Conservation (phyloP, 2,797 vertebrate genomes). For the Chaenodraco wilsoni region DNA sequence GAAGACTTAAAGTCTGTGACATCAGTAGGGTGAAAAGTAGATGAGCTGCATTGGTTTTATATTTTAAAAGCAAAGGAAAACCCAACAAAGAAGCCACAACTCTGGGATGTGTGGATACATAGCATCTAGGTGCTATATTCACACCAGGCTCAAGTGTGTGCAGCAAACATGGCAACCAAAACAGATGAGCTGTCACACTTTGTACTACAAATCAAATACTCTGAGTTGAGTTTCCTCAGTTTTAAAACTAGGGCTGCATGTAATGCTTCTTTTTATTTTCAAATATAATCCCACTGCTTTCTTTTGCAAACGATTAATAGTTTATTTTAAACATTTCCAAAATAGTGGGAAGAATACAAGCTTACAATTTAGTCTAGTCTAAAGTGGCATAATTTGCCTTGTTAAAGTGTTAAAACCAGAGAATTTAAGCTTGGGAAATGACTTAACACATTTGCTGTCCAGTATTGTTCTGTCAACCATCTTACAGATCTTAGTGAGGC, state of each 20-base stretch:
- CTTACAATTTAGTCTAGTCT: background rate
- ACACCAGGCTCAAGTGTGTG: background rate
- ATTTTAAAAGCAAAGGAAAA: background rate
- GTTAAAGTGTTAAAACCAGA: background rate
- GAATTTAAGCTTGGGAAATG: background rate
- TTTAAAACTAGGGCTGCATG: background rate
- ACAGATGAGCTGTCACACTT: background rate
- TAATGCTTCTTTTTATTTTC: background rate
- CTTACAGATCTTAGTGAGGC: background rate
- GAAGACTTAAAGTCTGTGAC: background rate
- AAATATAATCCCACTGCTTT: background rate
- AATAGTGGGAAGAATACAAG: background rate
- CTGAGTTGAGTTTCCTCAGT: background rate
- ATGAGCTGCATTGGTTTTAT: background rate
- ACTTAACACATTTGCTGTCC: background rate
- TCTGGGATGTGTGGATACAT: background rate
- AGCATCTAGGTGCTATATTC: background rate
- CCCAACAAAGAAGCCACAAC: background rate
- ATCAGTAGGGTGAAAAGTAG: background rate
- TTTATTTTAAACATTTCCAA: background rate
- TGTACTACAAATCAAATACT: background rate
- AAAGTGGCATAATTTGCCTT: background rate
- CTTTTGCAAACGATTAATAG: background rate
- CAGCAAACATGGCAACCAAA: conserved; percentile 5
- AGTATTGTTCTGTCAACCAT: background rate